Conservation (phyloP, 2,113 vertebrate genomes). For the Mesocricetus auratus region DNA sequence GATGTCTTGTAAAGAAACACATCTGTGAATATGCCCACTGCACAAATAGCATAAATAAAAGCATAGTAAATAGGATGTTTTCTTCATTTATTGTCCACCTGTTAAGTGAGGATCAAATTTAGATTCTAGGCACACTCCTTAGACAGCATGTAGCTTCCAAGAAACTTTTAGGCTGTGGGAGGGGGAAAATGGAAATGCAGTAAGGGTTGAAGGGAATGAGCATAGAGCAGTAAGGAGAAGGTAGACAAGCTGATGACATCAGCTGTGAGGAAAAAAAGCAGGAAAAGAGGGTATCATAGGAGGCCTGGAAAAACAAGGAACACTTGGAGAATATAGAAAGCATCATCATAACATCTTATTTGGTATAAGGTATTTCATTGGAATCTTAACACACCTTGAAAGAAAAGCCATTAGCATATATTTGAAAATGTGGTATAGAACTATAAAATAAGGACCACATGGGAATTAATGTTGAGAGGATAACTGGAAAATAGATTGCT, state of each 20-base stretch:
- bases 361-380: not conserved
- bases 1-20: constrained; percentile 46
- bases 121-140: not conserved
- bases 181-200: not conserved
- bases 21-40: constrained; percentile 17
- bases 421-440: not conserved
- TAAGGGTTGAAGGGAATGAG: constrained; percentile 10
- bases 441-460: not conserved
- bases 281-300: not conserved
- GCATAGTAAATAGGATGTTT: not conserved
- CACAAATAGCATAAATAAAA: constrained; percentile 69
- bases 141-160: not conserved
- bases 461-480: not conserved
- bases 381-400: not conserved
- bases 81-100: constrained; percentile 60
- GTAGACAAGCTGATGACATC: not conserved
- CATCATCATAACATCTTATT: not conserved
- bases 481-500: not conserved
- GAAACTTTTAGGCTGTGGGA: constrained; percentile 14
- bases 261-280: not conserved
- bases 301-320: not conserved
- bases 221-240: not conserved
- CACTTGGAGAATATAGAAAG: not conserved
- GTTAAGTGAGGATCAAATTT: not conserved
- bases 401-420: not conserved